These are phyloP conservation scores for Cottoperca gobio DNA, from an alignment of 2,797 vertebrate species.

Conservation along the genomic window DNA sequence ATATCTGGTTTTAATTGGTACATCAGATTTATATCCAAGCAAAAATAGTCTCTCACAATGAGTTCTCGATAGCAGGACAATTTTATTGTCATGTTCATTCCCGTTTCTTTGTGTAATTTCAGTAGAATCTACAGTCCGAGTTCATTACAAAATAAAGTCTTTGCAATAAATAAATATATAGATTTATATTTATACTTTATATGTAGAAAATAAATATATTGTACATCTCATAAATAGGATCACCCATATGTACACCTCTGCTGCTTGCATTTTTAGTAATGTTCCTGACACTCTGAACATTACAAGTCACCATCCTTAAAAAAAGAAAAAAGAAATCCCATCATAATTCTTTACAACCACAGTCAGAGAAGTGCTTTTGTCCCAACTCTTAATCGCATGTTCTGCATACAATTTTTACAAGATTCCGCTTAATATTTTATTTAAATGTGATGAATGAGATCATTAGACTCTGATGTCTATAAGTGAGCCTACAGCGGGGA, in stretches of 20 bases:
- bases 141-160: constrained; percentile 99
- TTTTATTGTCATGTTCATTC: constrained; percentile 95
- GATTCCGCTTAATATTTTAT: constrained; percentile 46
- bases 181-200: constrained; percentile 95
- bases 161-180: constrained; percentile 99
- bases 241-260: constrained; percentile 95
- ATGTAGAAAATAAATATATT: constrained; percentile 99
- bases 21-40: constrained; percentile 75
- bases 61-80: constrained; percentile 87
- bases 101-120: constrained; percentile 84
- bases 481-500: constrained; percentile 41
- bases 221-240: constrained; percentile 99
- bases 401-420: constrained; percentile 42
- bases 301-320: constrained; percentile 82
- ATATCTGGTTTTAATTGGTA: constrained; percentile 83
- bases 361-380: constrained; percentile 74
- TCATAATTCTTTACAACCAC: constrained; percentile 68
- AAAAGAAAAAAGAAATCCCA: constrained; percentile 54
- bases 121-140: constrained; percentile 97
- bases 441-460: constrained; percentile 50
- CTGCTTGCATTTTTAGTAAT: constrained; percentile 91
- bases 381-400: constrained; percentile 46
- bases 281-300: constrained; percentile 88
- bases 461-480: constrained; percentile 48
- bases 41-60: constrained; percentile 82